A percentile compares a stretch with the other conserved stretches of the same genome.
These are phyloP conservation scores for Holocentrus rufus DNA, from an alignment of 2,797 vertebrate genomes.

Conservation along the genomic window DNA sequence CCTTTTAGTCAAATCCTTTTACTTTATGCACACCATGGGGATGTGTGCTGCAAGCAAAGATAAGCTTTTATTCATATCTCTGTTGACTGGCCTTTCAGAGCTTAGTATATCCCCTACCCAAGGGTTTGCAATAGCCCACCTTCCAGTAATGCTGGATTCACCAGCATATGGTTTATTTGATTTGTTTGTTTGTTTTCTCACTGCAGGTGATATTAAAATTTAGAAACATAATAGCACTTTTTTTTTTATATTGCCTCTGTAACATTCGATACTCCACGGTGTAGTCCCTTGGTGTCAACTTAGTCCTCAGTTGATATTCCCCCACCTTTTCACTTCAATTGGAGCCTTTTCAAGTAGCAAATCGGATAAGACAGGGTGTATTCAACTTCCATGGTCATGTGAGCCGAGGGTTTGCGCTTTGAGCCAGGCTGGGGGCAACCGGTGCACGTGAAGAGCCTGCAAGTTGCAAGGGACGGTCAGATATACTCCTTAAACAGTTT, in stretches of 20 bases:
- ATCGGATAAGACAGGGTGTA: constrained; percentile 9
- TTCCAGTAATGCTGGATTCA: background rate
- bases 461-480: constrained; percentile 60
- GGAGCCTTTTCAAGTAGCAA: constrained; percentile 25
- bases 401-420: background rate
- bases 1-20: constrained; percentile 11
- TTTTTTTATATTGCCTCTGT: constrained; percentile 11
- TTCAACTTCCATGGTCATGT: constrained; percentile 1
- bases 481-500: constrained; percentile 27
- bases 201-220: background rate
- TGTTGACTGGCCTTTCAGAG: constrained; percentile 19
- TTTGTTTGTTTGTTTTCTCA: background rate
- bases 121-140: constrained; percentile 3
- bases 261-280: background rate
- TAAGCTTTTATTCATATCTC: background rate
- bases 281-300: constrained; percentile 16
- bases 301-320: constrained; percentile 7
- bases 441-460: constrained; percentile 49
- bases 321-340: constrained; percentile 3
- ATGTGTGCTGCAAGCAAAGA: constrained; percentile 11
- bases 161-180: background rate
- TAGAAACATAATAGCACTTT: background rate
- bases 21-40: background rate
- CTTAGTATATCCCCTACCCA: background rate
- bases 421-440: background rate